phyloP scores from a whole-genome alignment of 2,113 vertebrate genomes.

The Chionis minor region DNA sequence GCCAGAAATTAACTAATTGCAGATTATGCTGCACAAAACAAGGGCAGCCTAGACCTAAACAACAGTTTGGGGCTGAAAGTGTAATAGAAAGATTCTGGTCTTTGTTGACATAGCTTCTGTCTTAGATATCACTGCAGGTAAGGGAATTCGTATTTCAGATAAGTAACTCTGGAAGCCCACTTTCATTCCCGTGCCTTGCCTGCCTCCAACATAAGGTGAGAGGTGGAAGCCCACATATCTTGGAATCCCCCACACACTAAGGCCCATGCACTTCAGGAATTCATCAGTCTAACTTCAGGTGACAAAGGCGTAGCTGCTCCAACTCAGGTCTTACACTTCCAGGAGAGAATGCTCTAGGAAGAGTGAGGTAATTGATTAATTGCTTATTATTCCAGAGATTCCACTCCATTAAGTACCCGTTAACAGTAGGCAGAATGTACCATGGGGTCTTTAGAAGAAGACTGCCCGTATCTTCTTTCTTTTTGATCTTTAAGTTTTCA shows the following conservation, averaged over 20 bases:
- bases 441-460: not conserved
- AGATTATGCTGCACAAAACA: not conserved
- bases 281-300: not conserved
- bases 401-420: not conserved
- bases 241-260: not conserved
- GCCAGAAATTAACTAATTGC: not conserved
- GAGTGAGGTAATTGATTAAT: not conserved
- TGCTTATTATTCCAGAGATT: not conserved
- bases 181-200: not conserved
- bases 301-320: not conserved
- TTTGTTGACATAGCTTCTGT: not conserved
- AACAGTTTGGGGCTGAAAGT: not conserved
- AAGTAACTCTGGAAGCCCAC: not conserved
- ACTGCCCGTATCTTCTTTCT: not conserved
- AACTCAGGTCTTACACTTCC: not conserved
- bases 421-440: not conserved
- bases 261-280: not conserved
- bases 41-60: not conserved
- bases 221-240: not conserved
- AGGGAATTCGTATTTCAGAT: not conserved
- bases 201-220: not conserved
- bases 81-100: not conserved
- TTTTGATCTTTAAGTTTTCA: not conserved
- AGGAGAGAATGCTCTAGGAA: not conserved
- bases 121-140: not conserved